Evolutionary conservation across 2,888 invertebrate species (phyloP).

Genomic region (Drosophila hamatofila): DNA sequence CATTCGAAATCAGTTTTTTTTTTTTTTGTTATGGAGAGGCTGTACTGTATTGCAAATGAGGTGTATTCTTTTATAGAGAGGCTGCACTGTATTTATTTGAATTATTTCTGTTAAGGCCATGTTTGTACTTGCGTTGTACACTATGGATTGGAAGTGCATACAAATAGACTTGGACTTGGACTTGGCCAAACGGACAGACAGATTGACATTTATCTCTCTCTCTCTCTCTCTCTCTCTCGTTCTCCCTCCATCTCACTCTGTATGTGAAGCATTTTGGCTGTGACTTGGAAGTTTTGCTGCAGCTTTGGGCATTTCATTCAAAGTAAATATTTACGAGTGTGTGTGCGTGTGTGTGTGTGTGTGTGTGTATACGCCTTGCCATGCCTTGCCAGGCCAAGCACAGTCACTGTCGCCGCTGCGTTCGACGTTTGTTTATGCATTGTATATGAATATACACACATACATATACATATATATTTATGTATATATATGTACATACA

Average conservation of each 20-base stretch:
- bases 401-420: slow-evolving; percentile 16
- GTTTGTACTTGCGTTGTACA: slow-evolving; percentile 30
- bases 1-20: neutral
- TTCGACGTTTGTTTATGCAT: slow-evolving; percentile 41
- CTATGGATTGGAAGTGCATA: slow-evolving; percentile 37
- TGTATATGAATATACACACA: slow-evolving; percentile 15
- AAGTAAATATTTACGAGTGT: slow-evolving; percentile 63
- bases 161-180: slow-evolving; percentile 37
- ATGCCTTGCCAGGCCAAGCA: slow-evolving; percentile 27
- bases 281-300: slow-evolving; percentile 52
- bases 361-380: slow-evolving; percentile 27
- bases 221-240: slow-evolving; percentile 6
- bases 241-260: slow-evolving; percentile 9
- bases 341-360: slow-evolving; percentile 23
- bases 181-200: slow-evolving; percentile 26
- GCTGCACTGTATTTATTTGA: slow-evolving; percentile 9
- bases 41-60: neutral
- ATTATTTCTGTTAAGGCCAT: slow-evolving; percentile 21
- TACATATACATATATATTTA: slow-evolving; percentile 28
- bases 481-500: slow-evolving; percentile 16
- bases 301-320: slow-evolving; percentile 64
- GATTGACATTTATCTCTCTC: slow-evolving; percentile 21
- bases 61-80: neutral
- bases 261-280: slow-evolving; percentile 39
- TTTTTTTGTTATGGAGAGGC: neutral